Percentiles rank a stretch among this genome's conserved stretches.
Evolutionary conservation across 2,113 vertebrate genomes (phyloP).

Genomic region (Numenius arquata): DNA sequence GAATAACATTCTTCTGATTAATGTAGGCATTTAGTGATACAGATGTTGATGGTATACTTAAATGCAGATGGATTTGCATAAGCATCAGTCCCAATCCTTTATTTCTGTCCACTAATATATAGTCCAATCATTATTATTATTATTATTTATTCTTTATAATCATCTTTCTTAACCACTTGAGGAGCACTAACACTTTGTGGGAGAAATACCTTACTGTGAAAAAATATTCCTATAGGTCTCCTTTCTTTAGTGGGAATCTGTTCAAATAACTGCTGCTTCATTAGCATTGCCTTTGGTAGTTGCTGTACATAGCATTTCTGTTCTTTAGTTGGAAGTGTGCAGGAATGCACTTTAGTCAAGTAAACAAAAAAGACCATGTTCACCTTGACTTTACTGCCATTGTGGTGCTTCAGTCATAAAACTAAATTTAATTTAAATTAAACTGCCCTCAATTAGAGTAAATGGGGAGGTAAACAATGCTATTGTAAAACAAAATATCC

Average conservation of each 20-base stretch:
- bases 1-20: neutral
- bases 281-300: neutral
- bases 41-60: neutral
- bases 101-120: neutral
- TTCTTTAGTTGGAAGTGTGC: neutral
- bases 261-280: neutral
- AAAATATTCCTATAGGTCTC: neutral
- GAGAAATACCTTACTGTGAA: neutral
- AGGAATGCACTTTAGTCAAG: neutral
- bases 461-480: slow-evolving; percentile 54
- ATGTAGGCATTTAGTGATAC: neutral
- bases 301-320: neutral
- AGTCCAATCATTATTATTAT: neutral
- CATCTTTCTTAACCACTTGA: neutral
- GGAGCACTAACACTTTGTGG: neutral
- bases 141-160: neutral
- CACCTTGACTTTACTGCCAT: slow-evolving; percentile 27
- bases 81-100: neutral
- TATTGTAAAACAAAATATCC: slow-evolving; percentile 36
- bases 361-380: neutral
- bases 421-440: slow-evolving; percentile 48
- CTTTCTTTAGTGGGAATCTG: neutral
- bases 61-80: neutral
- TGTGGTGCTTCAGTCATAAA: neutral
- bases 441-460: slow-evolving; percentile 60